Conservation (phyloP, 1,140 invertebrate genomes). For the Antheraea mylitta region DNA sequence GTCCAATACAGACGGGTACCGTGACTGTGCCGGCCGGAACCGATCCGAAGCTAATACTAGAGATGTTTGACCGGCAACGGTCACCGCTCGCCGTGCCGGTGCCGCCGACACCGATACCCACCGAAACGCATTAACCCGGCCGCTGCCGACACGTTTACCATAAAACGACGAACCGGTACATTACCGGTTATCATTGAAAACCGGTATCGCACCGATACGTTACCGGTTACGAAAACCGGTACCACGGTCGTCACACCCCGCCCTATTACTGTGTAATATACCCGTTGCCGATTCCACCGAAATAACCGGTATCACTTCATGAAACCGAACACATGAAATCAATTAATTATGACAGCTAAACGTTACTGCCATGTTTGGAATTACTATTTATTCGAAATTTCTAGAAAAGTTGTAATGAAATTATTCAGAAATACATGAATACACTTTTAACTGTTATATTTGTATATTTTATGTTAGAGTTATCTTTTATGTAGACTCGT, state of each 20-base stretch:
- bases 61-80: conserved; percentile 77
- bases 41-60: conserved; percentile 76
- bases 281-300: not conserved
- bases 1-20: conserved; percentile 68
- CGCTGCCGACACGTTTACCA: no score
- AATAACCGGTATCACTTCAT: not conserved
- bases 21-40: conserved; percentile 76
- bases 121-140: conserved; percentile 39
- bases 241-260: no score
- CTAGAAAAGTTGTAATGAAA: not conserved
- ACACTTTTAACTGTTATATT: not conserved
- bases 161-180: no score
- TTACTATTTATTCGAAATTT: not conserved
- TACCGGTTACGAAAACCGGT: no score
- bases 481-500: not conserved
- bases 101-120: conserved; percentile 36
- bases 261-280: not conserved
- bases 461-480: not conserved
- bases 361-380: conserved; percentile 33
- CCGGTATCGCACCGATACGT: not conserved
- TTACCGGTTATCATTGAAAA: not conserved
- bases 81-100: conserved; percentile 61
- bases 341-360: conserved; percentile 29
- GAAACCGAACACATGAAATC: no score
- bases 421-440: not conserved